Evolutionary conservation across 2,113 vertebrate genomes (phyloP), one percentile per base, ranked within the genome.

Genomic region (Neogale vison): DNA sequence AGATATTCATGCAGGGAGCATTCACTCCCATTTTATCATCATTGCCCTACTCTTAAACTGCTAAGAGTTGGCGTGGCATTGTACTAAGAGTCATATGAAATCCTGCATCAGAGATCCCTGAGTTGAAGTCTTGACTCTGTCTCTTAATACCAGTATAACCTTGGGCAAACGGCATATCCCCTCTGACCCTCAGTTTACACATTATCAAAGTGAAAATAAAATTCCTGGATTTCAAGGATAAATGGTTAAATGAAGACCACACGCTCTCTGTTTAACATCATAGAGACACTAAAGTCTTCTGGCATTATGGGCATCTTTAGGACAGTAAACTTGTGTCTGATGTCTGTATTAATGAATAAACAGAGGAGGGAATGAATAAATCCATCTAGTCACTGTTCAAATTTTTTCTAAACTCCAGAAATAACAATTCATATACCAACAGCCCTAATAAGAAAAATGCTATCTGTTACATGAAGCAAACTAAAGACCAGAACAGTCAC

Each of bases 101-200:
- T 50, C 94, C 65, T 72, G n/a, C 59, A 74, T 93, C 9, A 63
- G 7, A 83, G 21, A 93, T 90, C 10, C 12, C n/a, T 29, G 50
- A 42, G 21, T 87, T 80, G 83, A 83, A 82, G 81, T 77, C 21
- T 82, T 47, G 14, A 50, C 17, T 85, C 39, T 77, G 11, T 45
- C 34, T 69, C 21, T 91, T 72, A n/a, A 71, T 86, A 15, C 3
- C 8, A 79, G 39, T 17, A 65, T 86, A 89, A 74, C 13, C 6
- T 21, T 45, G 13, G 31, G 17, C 6, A 82, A 93, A 80, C 20
- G 17, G 47, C n/a, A 20, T 17, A 55, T 50, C 23, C 6, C 15
- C 12, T 92, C 23, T 85, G 65, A 98, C 67, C 21, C n/a, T 97
- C 21, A 39, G 6, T 65, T 81, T 92, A 42, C 18, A 83, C 14